Percentiles rank a stretch among this genome's conserved stretches.
These are phyloP conservation scores for Somateria mollissima DNA, from an alignment of 2,797 vertebrate species.

Conservation along the genomic window DNA sequence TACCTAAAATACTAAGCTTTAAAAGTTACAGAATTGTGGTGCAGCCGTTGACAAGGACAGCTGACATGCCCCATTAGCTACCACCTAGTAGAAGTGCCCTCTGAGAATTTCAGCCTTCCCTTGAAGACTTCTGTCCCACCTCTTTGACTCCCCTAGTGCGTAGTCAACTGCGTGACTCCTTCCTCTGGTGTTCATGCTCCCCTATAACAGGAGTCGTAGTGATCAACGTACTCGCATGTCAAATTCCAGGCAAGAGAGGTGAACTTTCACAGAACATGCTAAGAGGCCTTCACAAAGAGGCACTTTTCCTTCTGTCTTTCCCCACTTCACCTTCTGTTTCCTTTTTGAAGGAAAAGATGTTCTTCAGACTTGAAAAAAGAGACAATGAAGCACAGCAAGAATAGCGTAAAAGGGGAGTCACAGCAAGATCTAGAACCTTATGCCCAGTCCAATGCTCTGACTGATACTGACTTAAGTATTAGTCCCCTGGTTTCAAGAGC, in stretches of 20 bases:
- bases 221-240: background rate
- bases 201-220: background rate
- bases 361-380: background rate
- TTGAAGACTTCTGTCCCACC: background rate
- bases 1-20: background rate
- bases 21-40: background rate
- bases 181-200: background rate
- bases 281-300: background rate
- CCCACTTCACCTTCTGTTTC: rapidly evolving
- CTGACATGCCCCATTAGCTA: background rate
- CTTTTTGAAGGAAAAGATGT: background rate
- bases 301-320: background rate
- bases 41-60: background rate
- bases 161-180: background rate
- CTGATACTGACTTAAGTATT: too few relatives aligned
- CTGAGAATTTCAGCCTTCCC: background rate
- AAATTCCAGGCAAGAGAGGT: background rate
- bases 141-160: background rate
- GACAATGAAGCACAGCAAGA: background rate
- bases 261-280: background rate
- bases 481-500: background rate
- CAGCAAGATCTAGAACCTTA: background rate
- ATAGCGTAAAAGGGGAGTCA: background rate
- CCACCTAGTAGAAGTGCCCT: background rate
- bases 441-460: too few relatives aligned